Evolutionary conservation across 2,888 invertebrate genomes (phyloP).

Genomic region (Dilophus febrilis): DNA sequence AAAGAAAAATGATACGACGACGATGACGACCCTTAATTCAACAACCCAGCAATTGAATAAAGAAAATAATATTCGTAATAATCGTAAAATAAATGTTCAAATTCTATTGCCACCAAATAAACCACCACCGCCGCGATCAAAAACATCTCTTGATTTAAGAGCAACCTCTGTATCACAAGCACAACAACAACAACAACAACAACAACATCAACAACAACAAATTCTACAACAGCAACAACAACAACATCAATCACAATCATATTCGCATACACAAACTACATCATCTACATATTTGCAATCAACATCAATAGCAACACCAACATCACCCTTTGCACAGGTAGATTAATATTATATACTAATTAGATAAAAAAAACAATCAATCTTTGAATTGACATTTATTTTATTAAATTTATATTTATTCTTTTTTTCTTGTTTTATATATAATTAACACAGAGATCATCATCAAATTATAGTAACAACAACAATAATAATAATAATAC

Average conservation of each 20-base stretch:
- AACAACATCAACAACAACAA: too few relatives aligned
- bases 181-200: not conserved
- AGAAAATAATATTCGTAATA: constrained; percentile 2
- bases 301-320: not conserved
- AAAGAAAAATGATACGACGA: constrained; percentile 11
- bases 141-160: constrained; percentile 27
- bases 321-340: not conserved
- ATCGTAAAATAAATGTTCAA: constrained; percentile 19
- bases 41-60: constrained; percentile 19
- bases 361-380: not conserved
- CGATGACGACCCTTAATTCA: constrained; percentile 5
- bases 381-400: too few relatives aligned
- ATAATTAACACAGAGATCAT: not conserved
- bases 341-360: not conserved
- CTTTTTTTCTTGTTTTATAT: not conserved
- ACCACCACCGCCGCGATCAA: constrained; percentile 26
- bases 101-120: constrained; percentile 21
- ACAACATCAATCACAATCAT: not conserved
- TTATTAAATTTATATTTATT: too few relatives aligned
- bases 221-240: not conserved
- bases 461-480: not conserved
- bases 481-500: not conserved
- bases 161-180: constrained; percentile 7
- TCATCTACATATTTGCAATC: too few relatives aligned
- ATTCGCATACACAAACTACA: too few relatives aligned